phyloP scores from a whole-genome alignment of 2,113 vertebrate species.

The Peromyscus polionotus region DNA sequence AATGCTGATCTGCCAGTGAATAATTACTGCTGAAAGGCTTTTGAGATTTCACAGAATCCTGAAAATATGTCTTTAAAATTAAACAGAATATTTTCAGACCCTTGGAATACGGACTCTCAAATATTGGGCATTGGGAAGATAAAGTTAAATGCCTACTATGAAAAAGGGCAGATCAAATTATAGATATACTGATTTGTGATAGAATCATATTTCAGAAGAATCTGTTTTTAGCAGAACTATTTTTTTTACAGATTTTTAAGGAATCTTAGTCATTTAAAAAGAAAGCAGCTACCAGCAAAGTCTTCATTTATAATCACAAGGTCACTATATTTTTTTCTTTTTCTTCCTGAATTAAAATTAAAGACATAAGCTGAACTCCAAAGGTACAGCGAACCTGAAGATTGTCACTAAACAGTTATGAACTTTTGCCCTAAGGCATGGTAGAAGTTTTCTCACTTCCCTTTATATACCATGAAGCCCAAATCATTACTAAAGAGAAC shows the following conservation, averaged over 20 bases:
- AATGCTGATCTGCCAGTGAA: constrained; percentile 60
- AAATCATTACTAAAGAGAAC: not conserved
- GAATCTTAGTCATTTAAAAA: not conserved
- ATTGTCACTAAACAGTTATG: not conserved
- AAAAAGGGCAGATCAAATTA: constrained; percentile 53
- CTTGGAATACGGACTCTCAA: constrained; percentile 9
- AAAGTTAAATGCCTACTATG: constrained; percentile 38
- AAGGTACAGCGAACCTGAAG: not conserved
- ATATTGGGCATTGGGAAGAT: constrained; percentile 32
- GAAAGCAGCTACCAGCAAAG: not conserved
- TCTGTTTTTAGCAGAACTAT: constrained; percentile 56
- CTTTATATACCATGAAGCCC: not conserved
- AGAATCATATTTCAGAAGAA: constrained; percentile 43
- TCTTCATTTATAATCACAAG: constrained; percentile 28
- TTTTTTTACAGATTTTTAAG: constrained; percentile 44
- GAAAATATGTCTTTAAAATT: constrained; percentile 67
- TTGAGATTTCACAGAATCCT: constrained; percentile 66
- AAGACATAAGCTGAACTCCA: not conserved
- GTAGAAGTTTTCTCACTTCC: not conserved
- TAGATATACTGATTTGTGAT: not conserved
- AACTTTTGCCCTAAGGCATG: not conserved
- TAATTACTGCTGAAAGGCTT: constrained; percentile 70
- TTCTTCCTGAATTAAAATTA: constrained; percentile 40
- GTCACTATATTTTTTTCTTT: constrained; percentile 23
- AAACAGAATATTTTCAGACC: constrained; percentile 51